Percentiles rank a stretch among this genome's conserved stretches.
Evolutionary conservation across 2,888 invertebrate species (phyloP).

Genomic region (Epirrita christyi): DNA sequence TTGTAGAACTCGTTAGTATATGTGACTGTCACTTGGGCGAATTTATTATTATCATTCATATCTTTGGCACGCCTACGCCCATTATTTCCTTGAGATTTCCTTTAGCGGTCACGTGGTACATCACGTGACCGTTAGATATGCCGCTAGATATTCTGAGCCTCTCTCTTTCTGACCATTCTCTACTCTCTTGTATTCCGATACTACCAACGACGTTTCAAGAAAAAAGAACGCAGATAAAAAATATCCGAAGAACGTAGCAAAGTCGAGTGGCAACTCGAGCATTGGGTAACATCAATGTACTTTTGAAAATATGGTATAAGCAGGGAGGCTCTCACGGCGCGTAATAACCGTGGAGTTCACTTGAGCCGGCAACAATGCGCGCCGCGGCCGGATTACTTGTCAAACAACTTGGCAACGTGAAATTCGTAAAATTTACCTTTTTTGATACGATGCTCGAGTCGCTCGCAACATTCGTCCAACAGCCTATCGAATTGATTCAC

Average conservation of each 20-base stretch:
- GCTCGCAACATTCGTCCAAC: conserved; percentile 46
- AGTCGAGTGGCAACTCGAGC: conserved; percentile 35
- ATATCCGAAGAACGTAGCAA: conserved; percentile 31
- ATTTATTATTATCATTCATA: no score
- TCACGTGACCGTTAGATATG: no score
- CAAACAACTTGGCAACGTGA: conserved; percentile 69
- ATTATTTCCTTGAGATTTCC: no score
- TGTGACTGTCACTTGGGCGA: no score
- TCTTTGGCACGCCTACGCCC: no score
- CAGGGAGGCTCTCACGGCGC: conserved; percentile 50
- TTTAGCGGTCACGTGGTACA: no score
- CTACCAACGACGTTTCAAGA: neutral
- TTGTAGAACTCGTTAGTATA: no score
- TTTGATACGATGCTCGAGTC: conserved; percentile 52
- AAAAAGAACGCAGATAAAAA: conserved; percentile 22
- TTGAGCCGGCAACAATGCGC: conserved; percentile 57
- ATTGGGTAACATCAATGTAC: conserved; percentile 40
- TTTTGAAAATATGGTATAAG: conserved; percentile 49
- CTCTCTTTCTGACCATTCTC: no score
- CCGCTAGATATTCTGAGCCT: no score
- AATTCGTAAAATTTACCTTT: conserved; percentile 62
- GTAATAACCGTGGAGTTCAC: conserved; percentile 63
- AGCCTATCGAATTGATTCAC: conserved; percentile 57
- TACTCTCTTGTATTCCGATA: no score
- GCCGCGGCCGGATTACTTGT: conserved; percentile 66